Conservation (phyloP, 2,797 vertebrate species). For the Eupleurogrammus muticus region DNA sequence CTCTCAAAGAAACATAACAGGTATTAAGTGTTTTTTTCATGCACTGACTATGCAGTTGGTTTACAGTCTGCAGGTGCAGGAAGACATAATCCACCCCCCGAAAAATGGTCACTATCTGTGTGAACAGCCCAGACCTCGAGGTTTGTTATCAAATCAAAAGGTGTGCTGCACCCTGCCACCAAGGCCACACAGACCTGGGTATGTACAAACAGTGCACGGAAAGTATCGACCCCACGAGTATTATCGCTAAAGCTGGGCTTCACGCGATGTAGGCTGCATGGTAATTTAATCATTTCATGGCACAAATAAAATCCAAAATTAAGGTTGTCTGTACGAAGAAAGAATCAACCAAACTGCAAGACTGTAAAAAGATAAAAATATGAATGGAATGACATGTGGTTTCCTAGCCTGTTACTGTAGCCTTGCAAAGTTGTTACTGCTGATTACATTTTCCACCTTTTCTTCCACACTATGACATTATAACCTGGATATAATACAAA, state of each 20-base stretch:
- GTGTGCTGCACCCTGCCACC: conserved; percentile 7
- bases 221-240: conserved; percentile 1
- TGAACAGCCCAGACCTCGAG: conserved; percentile 65
- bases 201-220: background rate
- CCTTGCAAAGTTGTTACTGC: background rate
- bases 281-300: background rate
- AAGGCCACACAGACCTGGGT: conserved; percentile 46
- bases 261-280: background rate
- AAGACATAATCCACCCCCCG: background rate
- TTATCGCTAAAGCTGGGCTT: background rate
- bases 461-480: background rate
- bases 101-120: conserved; percentile 40
- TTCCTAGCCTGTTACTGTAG: background rate
- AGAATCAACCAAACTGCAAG: background rate
- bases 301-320: background rate
- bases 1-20: background rate
- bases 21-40: background rate
- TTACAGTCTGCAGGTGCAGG: background rate
- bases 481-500: background rate
- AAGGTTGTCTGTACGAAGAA: background rate
- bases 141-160: conserved; percentile 60
- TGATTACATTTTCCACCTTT: background rate
- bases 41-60: background rate
- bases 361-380: background rate
- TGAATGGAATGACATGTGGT: background rate